A percentile compares a stretch with the other conserved stretches of the same genome.
Evolutionary conservation across 2,797 vertebrate genomes (phyloP).

Genomic region (Pangasius mekongensis): DNA sequence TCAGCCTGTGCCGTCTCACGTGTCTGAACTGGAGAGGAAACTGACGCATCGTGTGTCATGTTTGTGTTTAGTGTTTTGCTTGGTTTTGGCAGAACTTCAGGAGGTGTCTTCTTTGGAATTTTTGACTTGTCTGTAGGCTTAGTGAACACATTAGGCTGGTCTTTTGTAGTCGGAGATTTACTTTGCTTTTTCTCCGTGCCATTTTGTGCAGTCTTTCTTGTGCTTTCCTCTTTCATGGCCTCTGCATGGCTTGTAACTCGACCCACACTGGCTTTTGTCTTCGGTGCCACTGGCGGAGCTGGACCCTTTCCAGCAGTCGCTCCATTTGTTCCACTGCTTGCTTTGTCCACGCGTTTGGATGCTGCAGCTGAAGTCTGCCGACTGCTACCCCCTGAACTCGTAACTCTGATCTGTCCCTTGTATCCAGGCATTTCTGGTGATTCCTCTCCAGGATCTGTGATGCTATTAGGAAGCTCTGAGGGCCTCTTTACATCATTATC

Average conservation of each 20-base stretch:
- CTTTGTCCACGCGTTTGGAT: constrained; percentile 59
- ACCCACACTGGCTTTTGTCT: constrained; percentile 60
- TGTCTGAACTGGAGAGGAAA: constrained; percentile 47
- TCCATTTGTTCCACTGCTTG: constrained; percentile 48
- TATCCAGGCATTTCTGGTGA: constrained; percentile 64
- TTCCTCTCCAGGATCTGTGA: constrained; percentile 74
- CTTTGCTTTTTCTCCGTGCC: constrained; percentile 58
- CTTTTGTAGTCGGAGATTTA: constrained; percentile 61
- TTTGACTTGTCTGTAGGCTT: constrained; percentile 66
- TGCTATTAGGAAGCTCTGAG: constrained; percentile 62
- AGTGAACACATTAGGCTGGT: constrained; percentile 53
- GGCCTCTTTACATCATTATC: constrained; percentile 65
- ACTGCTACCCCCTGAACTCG: constrained; percentile 41
- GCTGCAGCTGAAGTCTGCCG: constrained; percentile 61
- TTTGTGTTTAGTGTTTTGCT: constrained; percentile 46
- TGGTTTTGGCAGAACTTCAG: constrained; percentile 66
- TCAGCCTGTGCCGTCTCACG: constrained; percentile 60
- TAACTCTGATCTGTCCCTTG: constrained; percentile 58
- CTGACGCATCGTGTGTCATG: constrained; percentile 55
- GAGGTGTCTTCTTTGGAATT: constrained; percentile 72
- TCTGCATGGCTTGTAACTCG: constrained; percentile 63
- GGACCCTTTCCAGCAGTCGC: constrained; percentile 59
- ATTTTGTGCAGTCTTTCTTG: constrained; percentile 52
- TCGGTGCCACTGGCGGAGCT: constrained; percentile 61
- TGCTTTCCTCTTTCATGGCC: constrained; percentile 44